phyloP scores from a whole-genome alignment of 2,113 vertebrate genomes.

The rabbit (Oryctolagus cuniculus) region DNA sequence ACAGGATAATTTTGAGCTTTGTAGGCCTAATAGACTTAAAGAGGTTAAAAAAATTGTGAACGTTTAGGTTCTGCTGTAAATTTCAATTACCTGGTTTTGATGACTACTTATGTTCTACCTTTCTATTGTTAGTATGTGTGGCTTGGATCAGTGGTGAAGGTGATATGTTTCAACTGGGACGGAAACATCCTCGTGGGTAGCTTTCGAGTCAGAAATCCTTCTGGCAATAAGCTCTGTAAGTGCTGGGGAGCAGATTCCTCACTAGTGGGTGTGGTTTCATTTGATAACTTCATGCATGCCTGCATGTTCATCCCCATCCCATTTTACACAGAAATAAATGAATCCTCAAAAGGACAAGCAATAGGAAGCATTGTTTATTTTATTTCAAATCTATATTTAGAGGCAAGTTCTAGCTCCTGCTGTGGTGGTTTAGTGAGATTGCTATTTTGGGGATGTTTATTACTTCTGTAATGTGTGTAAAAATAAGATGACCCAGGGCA shows the following conservation, averaged over 20 bases:
- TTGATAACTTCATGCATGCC: background rate
- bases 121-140: background rate
- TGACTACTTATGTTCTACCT: background rate
- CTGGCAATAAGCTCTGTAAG: background rate
- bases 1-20: constrained; percentile 3
- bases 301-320: background rate
- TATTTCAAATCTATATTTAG: constrained; percentile 40
- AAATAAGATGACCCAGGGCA: constrained; percentile 14
- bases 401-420: constrained; percentile 26
- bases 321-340: background rate
- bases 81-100: constrained; percentile 17
- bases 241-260: background rate
- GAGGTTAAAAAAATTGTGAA: constrained; percentile 8
- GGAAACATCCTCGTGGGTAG: background rate
- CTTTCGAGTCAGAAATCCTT: background rate
- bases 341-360: background rate
- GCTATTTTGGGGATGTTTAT: constrained; percentile 15
- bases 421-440: background rate
- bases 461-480: constrained; percentile 47
- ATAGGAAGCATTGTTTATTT: constrained; percentile 28
- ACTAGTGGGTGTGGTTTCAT: background rate
- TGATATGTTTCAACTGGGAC: background rate
- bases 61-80: constrained; percentile 15
- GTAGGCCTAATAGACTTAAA: background rate
- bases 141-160: background rate